phyloP scores from a whole-genome alignment of 1,140 invertebrate species.

The Orussus abietinus region DNA sequence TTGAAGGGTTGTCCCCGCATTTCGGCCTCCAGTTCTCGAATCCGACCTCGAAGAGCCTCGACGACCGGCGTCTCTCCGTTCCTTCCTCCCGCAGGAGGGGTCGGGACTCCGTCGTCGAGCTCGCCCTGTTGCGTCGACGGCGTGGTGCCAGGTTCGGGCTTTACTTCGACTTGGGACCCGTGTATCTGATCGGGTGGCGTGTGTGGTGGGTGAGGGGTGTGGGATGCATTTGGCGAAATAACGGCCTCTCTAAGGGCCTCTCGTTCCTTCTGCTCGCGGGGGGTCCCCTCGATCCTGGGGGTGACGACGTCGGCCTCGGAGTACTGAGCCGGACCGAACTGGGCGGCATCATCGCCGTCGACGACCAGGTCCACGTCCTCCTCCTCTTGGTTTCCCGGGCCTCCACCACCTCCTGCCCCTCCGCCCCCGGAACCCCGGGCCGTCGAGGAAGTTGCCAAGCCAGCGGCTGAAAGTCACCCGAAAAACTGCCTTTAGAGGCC shows the following conservation, averaged over 20 bases:
- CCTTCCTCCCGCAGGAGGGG: conserved; percentile 50
- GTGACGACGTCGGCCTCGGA: conserved; percentile 69
- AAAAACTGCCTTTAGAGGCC: no score
- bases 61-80: conserved; percentile 63
- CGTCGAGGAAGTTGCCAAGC: conserved; percentile 56
- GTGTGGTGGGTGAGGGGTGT: conserved; percentile 27
- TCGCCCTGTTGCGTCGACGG: conserved; percentile 29
- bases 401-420: conserved; percentile 49
- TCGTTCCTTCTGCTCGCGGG: conserved; percentile 57
- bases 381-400: conserved; percentile 60
- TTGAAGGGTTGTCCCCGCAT: conserved; percentile 61
- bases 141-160: conserved; percentile 45
- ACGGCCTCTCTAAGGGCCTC: conserved; percentile 61
- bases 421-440: conserved; percentile 34
- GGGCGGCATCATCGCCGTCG: conserved; percentile 69
- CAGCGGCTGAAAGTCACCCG: conserved; percentile 49
- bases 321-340: conserved; percentile 82
- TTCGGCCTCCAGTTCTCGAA: conserved; percentile 66
- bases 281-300: conserved; percentile 55
- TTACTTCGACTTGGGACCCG: conserved; percentile 42
- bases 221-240: conserved; percentile 48
- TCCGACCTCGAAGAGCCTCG: conserved; percentile 66
- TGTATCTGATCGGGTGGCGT: conserved; percentile 35
- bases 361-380: conserved; percentile 80
- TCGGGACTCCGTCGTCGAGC: conserved; percentile 45